phyloP scores from a whole-genome alignment of 2,888 invertebrate genomes.

The Amphipyra tragopoginis region DNA sequence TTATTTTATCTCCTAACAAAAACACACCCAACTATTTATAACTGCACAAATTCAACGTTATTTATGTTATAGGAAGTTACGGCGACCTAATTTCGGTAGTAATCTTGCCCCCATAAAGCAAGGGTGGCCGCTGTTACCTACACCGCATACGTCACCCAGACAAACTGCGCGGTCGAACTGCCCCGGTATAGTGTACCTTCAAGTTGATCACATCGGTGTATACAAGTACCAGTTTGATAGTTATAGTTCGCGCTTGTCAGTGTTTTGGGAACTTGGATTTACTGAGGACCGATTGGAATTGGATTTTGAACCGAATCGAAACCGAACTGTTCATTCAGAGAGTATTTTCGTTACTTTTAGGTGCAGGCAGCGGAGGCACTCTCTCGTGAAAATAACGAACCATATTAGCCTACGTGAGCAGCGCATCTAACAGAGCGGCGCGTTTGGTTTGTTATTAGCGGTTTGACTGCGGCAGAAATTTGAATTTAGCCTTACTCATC shows the following conservation, averaged over 20 bases:
- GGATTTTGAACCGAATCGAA: too few relatives aligned
- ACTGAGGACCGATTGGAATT: too few relatives aligned
- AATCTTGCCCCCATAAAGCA: conserved; percentile 45
- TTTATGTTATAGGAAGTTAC: conserved; percentile 39
- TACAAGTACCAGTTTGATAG: neutral
- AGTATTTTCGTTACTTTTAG: too few relatives aligned
- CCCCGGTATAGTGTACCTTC: conserved; percentile 24
- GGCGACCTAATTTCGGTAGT: conserved; percentile 38
- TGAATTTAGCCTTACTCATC: too few relatives aligned
- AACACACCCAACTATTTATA: conserved; percentile 27
- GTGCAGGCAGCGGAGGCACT: too few relatives aligned
- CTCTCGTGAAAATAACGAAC: too few relatives aligned
- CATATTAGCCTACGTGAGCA: too few relatives aligned
- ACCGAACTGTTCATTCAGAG: too few relatives aligned
- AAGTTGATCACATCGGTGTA: conserved; percentile 39
- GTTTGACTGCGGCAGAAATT: too few relatives aligned
- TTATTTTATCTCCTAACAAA: neutral
- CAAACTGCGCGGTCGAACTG: conserved; percentile 40
- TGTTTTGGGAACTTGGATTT: neutral
- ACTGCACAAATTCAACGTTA: conserved; percentile 28
- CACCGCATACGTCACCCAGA: conserved; percentile 44
- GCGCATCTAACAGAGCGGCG: too few relatives aligned
- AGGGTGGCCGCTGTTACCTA: conserved; percentile 39
- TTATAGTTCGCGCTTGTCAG: neutral
- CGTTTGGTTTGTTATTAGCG: too few relatives aligned